Evolutionary conservation across 2,797 vertebrate species (phyloP).

Genomic region (Hemibagrus guttatus): DNA sequence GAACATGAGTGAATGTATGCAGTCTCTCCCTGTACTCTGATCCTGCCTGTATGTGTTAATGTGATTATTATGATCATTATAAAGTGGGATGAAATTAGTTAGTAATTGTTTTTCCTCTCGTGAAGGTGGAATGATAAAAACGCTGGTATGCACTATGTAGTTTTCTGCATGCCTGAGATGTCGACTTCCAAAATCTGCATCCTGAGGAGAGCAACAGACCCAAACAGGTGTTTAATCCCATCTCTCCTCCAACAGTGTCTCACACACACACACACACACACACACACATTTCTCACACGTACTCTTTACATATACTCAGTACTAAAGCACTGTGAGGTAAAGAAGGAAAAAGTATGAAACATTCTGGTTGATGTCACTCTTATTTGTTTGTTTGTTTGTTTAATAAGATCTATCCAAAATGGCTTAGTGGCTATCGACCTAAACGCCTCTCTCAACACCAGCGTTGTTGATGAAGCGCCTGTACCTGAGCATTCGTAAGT

Average conservation of each 20-base stretch:
- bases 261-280: slow-evolving; percentile 14
- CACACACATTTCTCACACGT: neutral
- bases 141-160: slow-evolving; percentile 85
- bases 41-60: too few species aligned
- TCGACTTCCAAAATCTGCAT: slow-evolving; percentile 86
- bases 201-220: slow-evolving; percentile 86
- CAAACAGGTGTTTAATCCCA: slow-evolving; percentile 78
- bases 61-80: neutral
- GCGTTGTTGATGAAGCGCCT: slow-evolving; percentile 72
- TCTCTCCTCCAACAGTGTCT: neutral
- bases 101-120: neutral
- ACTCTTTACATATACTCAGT: neutral
- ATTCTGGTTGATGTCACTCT: neutral
- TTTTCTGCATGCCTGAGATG: slow-evolving; percentile 89
- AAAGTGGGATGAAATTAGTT: neutral
- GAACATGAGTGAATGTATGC: too few species aligned
- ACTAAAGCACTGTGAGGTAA: neutral
- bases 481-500: slow-evolving; percentile 79
- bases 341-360: neutral
- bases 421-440: slow-evolving; percentile 84
- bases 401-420: slow-evolving; percentile 78
- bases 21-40: too few species aligned
- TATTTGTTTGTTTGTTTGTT: neutral
- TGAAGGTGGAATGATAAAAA: slow-evolving; percentile 95
- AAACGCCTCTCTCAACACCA: slow-evolving; percentile 77